Evolutionary conservation across 2,113 vertebrate species (phyloP).

Genomic region (Eleginops maclovinus): DNA sequence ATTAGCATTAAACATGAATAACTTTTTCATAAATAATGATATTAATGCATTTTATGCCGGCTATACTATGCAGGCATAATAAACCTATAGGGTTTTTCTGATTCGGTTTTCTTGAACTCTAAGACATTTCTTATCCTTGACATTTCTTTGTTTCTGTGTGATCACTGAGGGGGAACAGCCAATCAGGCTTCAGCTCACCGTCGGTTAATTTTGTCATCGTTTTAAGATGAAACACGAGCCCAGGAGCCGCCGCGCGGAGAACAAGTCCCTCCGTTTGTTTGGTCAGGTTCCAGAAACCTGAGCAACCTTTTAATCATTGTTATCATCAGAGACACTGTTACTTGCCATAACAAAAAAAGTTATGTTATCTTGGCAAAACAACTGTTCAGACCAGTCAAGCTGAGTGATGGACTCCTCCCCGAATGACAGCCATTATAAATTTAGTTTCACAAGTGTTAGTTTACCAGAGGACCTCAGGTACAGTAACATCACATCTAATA

Average conservation of each 20-base stretch:
- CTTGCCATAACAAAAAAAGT: too few relatives aligned
- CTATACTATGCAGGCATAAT: neutral
- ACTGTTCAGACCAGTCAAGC: neutral
- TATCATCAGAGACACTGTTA: too few relatives aligned
- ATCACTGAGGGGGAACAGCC: constrained; percentile 10
- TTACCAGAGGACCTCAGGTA: neutral
- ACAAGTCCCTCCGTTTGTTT: neutral
- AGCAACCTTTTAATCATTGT: constrained; percentile 28
- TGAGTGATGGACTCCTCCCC: neutral
- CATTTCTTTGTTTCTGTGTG: neutral
- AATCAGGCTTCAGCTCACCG: constrained; percentile 20
- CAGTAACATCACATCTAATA: neutral
- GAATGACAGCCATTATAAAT: neutral
- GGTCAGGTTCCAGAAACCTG: constrained; percentile 1
- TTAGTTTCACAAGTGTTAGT: accelerated
- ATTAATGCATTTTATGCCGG: too few relatives aligned
- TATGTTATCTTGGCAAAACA: too few relatives aligned
- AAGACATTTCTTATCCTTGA: neutral
- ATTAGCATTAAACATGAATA: too few relatives aligned
- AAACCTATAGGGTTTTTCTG: neutral
- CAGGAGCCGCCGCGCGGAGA: constrained; percentile 22
- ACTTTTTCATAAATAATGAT: too few relatives aligned
- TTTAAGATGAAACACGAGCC: constrained; percentile 67
- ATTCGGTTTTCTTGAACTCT: too few relatives aligned
- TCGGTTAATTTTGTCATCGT: constrained; percentile 56